These are phyloP conservation scores for Uropetala carovei DNA, from an alignment of 2,888 invertebrate genomes.

Conservation along the genomic window DNA sequence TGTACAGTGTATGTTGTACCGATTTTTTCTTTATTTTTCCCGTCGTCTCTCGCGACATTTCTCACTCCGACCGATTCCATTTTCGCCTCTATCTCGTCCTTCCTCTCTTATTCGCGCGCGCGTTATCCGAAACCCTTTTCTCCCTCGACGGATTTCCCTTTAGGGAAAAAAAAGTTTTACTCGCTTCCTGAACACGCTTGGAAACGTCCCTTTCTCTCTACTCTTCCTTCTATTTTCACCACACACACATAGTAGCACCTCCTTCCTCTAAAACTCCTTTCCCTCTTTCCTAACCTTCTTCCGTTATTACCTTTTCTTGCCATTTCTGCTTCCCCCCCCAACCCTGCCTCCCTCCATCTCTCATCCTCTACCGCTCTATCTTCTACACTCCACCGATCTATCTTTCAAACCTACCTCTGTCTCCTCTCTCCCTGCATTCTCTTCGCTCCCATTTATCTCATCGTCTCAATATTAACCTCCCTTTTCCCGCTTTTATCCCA, in stretches of 20 bases:
- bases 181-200: background rate
- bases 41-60: background rate
- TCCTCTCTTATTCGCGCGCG: background rate
- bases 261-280: background rate
- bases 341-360: conserved; percentile 67
- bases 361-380: background rate
- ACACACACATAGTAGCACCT: background rate
- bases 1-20: too few species aligned
- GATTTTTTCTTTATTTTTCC: background rate
- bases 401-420: too few species aligned
- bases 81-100: background rate
- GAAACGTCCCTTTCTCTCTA: background rate
- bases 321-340: conserved; percentile 65
- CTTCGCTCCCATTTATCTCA: background rate
- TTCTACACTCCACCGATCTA: background rate
- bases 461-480: background rate
- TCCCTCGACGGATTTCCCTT: conserved; percentile 4
- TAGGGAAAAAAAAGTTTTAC: background rate
- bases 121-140: background rate
- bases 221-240: background rate
- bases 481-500: too few species aligned
- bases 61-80: background rate
- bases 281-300: background rate
- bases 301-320: conserved; percentile 39
- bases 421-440: too few species aligned